Base-by-base conservation (phyloP, 37 sponge, comb jelly and placozoan genomes). In the Eunapius fragilis region DNA sequence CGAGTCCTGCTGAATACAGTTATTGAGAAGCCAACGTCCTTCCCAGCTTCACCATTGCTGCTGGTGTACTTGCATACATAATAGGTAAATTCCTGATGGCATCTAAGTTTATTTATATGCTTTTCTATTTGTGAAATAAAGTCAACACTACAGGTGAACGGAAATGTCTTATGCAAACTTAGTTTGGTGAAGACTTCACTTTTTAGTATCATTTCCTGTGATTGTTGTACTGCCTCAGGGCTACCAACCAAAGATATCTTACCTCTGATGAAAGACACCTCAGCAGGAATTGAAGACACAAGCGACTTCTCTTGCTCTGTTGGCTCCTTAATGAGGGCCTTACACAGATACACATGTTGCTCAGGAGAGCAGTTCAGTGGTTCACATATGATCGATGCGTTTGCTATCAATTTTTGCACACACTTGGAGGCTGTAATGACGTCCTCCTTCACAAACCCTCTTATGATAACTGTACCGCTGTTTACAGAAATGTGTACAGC, bases 101-200 rank as follows among this genome's bases (percentile, higher is more conserved):
- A 68, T 37, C 68, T 25, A 58, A 58, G 22, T 19, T 58, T 12
- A 1, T 58, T 58, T 2, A 58, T 72, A 37, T 25, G 28, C 31
- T 77, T 12, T 48, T 88, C 71, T 48, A 88, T 82, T 37, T 88
- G 88, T 25, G 82, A 82, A n/a, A 76, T 26, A 37, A 88, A 88
- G 37, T 71, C 82, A 22, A 41, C 5, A 14, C 76, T 49, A 68
- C 81, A 73, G 14, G 24, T 45, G 45, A 69, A 82, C 5, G 49
- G 27, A 41, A 68, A 88, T 31, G 31, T 30, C 71, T 69, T 10
- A 0, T 11, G 17, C 0, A 58, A 11, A 12, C 22, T 58, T 19
- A 58, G 22, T 19, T 19, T 17, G 22, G 58, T 17, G 22, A 58
- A 58, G 19, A 58, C 17, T 17, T 58, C 58, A 17, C 58, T 58